phyloP scores from a whole-genome alignment of 2,797 vertebrate species.

The Astyanax mexicanus region DNA sequence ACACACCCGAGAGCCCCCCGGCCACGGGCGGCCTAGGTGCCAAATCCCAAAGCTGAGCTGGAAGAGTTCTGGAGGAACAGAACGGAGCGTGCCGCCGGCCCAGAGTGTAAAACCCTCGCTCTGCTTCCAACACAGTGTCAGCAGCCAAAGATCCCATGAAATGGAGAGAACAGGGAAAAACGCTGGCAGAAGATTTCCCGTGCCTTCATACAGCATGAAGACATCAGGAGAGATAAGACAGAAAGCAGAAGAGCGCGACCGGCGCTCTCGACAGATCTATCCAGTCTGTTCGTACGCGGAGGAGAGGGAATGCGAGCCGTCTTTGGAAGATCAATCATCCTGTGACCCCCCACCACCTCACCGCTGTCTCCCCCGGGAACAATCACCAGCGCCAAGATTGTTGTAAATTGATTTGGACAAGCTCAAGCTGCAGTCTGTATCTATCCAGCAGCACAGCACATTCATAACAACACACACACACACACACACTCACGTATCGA shows the following conservation, averaged over 20 bases:
- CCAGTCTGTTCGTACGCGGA: background rate
- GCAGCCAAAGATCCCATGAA: slow-evolving; percentile 12
- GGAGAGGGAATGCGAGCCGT: background rate
- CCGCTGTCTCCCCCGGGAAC: slow-evolving; percentile 9
- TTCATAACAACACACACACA: too few relatives aligned
- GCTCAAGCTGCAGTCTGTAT: slow-evolving; percentile 17
- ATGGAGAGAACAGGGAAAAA: slow-evolving; percentile 6
- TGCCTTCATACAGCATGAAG: slow-evolving; percentile 1
- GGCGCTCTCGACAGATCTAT: background rate
- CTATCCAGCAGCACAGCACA: slow-evolving; percentile 7
- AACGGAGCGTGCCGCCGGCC: slow-evolving; percentile 11
- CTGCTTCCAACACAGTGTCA: background rate
- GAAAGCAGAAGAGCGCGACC: background rate
- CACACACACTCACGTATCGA: slow-evolving; percentile 27
- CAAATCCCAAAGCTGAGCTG: slow-evolving; percentile 39
- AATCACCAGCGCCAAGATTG: slow-evolving; percentile 7
- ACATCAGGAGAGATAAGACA: background rate
- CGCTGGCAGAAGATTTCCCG: background rate
- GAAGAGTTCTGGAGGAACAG: slow-evolving; percentile 34
- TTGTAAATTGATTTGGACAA: slow-evolving; percentile 33
- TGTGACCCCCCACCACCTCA: background rate
- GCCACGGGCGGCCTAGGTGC: slow-evolving; percentile 21
- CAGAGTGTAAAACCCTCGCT: slow-evolving; percentile 30
- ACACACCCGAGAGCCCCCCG: slow-evolving; percentile 43
- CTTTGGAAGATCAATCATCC: slow-evolving; percentile 29